Base-by-base conservation (phyloP, 2,888 invertebrate genomes). In the Invenusta paracnida region DNA sequence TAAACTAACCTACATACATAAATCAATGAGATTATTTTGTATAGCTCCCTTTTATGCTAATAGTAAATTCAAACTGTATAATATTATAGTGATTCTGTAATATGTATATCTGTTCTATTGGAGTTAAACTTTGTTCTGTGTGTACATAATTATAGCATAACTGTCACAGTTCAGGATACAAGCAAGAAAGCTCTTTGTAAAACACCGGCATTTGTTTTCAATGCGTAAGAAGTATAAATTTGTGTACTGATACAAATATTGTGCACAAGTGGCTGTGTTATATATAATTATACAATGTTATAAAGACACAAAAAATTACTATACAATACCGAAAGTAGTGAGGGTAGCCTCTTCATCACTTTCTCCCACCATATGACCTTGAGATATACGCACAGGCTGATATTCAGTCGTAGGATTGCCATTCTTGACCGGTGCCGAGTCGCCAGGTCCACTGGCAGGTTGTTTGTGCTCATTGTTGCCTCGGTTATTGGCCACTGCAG, bases 291-390 rank as follows among this genome's bases (percentile, higher is more conserved):
- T n/a, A n/a, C n/a, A n/a, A n/a, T n/a, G n/a, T n/a, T n/a, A 23
- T 25, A 73, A 23, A 2, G 25, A 13, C 27, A 73, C 73, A 5
- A 73, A 13, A 73, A 23, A 5, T 2, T 73, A n/a, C 27, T 73
- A 73, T 73, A 73, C 73, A 23, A 73, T 73, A 23, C 73, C 73
- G 23, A 73, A 73, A n/a, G 73, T 73, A 23, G 73, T 73, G 73
- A 73, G 11, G 2, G 73, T 73, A 73, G 73, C 73, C 27, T 73
- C 73, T 25, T 73, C 73, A 5, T 73, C 73, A 23, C 73, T 25
- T 73, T 2, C 27, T 23, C 73, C 73, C 73, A 25, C 11, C 17
- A 13, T 13, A 13, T 73, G 73, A 5, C 25, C 17, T 23, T 13
- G 73, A 5, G 5, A 2, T 23, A 13, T 5, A 13, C 2, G 73